Evolutionary conservation across 1,140 invertebrate genomes (phyloP).

Genomic region (Daktulosphaira vitifoliae): DNA sequence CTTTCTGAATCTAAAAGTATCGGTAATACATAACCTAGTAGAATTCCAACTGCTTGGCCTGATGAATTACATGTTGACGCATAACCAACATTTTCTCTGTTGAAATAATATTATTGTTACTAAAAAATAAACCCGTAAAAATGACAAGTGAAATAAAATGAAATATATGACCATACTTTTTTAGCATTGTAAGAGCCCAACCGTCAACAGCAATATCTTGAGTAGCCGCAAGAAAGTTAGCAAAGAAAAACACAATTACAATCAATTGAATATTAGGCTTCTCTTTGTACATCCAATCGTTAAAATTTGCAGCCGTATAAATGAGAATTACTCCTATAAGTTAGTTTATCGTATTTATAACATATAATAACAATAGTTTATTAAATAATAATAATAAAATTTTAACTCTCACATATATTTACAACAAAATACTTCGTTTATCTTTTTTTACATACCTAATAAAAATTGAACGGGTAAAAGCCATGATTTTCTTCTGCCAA

Average conservation of each 20-base stretch:
- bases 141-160: too few relatives aligned
- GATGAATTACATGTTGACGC: constrained; percentile 98
- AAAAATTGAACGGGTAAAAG: constrained; percentile 85
- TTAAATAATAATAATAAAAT: too few relatives aligned
- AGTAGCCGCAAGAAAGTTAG: constrained; percentile 95
- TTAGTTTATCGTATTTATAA: too few relatives aligned
- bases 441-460: constrained; percentile 56
- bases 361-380: too few relatives aligned
- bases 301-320: constrained; percentile 39
- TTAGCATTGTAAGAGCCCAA: constrained; percentile 97
- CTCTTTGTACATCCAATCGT: constrained; percentile 54
- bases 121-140: too few relatives aligned
- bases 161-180: constrained; percentile 51
- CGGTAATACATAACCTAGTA: constrained; percentile 94
- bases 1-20: constrained; percentile 89
- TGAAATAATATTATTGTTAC: too few relatives aligned
- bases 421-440: too few relatives aligned
- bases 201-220: constrained; percentile 99
- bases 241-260: constrained; percentile 76
- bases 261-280: constrained; percentile 72
- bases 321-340: background rate
- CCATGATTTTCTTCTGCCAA: constrained; percentile 96
- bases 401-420: too few relatives aligned
- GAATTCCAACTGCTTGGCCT: constrained; percentile 95
- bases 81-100: constrained; percentile 81